Evolutionary conservation across 2,888 invertebrate species (phyloP).

Genomic region (Amorpha juglandis): DNA sequence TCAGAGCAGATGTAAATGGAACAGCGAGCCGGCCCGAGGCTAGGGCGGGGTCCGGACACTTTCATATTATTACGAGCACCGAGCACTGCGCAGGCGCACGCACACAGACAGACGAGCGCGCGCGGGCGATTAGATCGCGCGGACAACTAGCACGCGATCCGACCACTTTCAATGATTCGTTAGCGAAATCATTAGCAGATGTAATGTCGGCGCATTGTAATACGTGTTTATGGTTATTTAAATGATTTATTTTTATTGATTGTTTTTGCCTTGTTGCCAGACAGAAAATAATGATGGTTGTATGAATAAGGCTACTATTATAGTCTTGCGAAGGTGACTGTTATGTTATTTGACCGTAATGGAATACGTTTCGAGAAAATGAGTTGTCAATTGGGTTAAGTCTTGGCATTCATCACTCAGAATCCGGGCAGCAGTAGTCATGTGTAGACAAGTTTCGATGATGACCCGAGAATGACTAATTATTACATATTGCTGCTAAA

Average conservation of each 20-base stretch:
- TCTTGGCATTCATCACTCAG: slow-evolving; percentile 68
- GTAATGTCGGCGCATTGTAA: slow-evolving; percentile 82
- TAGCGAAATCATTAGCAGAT: slow-evolving; percentile 84
- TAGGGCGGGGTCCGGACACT: slow-evolving; percentile 83
- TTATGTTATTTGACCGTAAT: slow-evolving; percentile 79
- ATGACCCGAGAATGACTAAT: slow-evolving; percentile 38
- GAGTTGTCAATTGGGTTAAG: slow-evolving; percentile 77
- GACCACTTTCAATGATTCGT: slow-evolving; percentile 84
- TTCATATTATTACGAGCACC: slow-evolving; percentile 80
- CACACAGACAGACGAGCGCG: slow-evolving; percentile 39
- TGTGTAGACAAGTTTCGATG: slow-evolving; percentile 34
- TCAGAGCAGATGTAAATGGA: slow-evolving; percentile 82
- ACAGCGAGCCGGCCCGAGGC: slow-evolving; percentile 76
- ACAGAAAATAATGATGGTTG: slow-evolving; percentile 83
- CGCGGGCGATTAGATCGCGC: slow-evolving; percentile 55
- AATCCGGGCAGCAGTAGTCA: slow-evolving; percentile 43
- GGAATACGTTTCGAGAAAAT: slow-evolving; percentile 79
- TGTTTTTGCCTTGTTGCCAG: slow-evolving; percentile 83
- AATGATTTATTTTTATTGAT: slow-evolving; percentile 85
- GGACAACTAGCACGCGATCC: slow-evolving; percentile 76
- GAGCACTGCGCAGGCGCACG: slow-evolving; percentile 56
- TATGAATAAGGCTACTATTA: slow-evolving; percentile 80
- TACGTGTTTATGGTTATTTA: slow-evolving; percentile 84
- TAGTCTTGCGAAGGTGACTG: slow-evolving; percentile 78
- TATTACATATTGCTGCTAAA: neutral